These are phyloP conservation scores for Heliothis virescens DNA, from an alignment of 1,140 invertebrate species.

Conservation along the genomic window DNA sequence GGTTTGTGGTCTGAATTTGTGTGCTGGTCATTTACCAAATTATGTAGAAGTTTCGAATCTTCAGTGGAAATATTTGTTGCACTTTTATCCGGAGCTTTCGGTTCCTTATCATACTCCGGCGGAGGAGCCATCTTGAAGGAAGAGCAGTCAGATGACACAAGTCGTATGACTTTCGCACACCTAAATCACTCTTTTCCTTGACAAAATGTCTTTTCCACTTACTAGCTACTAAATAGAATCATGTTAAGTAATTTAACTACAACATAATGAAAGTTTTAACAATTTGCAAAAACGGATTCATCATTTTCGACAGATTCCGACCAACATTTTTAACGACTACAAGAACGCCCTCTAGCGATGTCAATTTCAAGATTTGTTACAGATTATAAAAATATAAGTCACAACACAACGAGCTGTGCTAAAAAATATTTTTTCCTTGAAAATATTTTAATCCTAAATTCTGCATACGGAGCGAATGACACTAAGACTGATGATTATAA, in stretches of 20 bases:
- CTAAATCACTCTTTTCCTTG: slow-evolving; percentile 74
- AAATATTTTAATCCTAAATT: no score
- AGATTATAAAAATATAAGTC: slow-evolving; percentile 21
- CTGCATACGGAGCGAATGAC: no score
- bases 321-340: slow-evolving; percentile 81
- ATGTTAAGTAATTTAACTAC: slow-evolving; percentile 69
- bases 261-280: slow-evolving; percentile 75
- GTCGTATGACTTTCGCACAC: slow-evolving; percentile 85
- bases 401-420: background rate
- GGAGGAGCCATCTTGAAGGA: slow-evolving; percentile 90
- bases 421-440: background rate
- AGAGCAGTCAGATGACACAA: slow-evolving; percentile 86
- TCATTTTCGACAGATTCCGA: slow-evolving; percentile 82
- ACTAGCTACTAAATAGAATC: slow-evolving; percentile 73
- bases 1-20: slow-evolving; percentile 74
- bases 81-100: slow-evolving; percentile 89
- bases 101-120: slow-evolving; percentile 90
- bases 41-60: slow-evolving; percentile 75
- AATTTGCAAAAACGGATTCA: slow-evolving; percentile 75
- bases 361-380: slow-evolving; percentile 31
- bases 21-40: slow-evolving; percentile 74
- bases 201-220: slow-evolving; percentile 65
- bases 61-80: slow-evolving; percentile 79
- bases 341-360: slow-evolving; percentile 66
- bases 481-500: no score